phyloP scores from a whole-genome alignment of 2,113 vertebrate genomes.

The Notothenia rossii region DNA sequence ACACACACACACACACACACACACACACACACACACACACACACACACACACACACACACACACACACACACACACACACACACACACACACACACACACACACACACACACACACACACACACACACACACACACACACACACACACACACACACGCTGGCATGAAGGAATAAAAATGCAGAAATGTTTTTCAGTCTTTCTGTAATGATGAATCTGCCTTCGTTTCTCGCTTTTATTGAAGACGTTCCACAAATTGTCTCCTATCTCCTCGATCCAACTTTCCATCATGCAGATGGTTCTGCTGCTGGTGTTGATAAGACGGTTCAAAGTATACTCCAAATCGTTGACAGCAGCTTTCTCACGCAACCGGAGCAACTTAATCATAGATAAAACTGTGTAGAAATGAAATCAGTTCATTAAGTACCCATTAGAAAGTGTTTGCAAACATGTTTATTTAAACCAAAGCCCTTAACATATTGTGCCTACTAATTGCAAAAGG shows the following conservation, averaged over 20 bases:
- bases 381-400: constrained; percentile 34
- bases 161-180: constrained; percentile 59
- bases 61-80: constrained; percentile 1
- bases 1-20: constrained; percentile 5
- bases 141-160: constrained; percentile 1
- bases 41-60: constrained; percentile 5
- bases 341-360: constrained; percentile 41
- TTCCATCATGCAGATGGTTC: constrained; percentile 44
- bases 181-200: constrained; percentile 32
- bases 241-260: constrained; percentile 24
- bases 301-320: constrained; percentile 56
- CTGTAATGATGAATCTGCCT: constrained; percentile 28
- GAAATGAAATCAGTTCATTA: constrained; percentile 3
- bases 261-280: constrained; percentile 36
- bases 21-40: constrained; percentile 5
- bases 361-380: constrained; percentile 28
- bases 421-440: neutral
- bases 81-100: constrained; percentile 6
- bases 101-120: constrained; percentile 6
- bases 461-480: neutral
- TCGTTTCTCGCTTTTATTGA: neutral
- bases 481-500: no score
- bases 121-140: constrained; percentile 8
- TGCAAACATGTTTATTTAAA: neutral
- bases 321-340: constrained; percentile 35